These are phyloP conservation scores for Vespertilio murinus DNA, from an alignment of 2,797 vertebrate genomes.

Conservation along the genomic window DNA sequence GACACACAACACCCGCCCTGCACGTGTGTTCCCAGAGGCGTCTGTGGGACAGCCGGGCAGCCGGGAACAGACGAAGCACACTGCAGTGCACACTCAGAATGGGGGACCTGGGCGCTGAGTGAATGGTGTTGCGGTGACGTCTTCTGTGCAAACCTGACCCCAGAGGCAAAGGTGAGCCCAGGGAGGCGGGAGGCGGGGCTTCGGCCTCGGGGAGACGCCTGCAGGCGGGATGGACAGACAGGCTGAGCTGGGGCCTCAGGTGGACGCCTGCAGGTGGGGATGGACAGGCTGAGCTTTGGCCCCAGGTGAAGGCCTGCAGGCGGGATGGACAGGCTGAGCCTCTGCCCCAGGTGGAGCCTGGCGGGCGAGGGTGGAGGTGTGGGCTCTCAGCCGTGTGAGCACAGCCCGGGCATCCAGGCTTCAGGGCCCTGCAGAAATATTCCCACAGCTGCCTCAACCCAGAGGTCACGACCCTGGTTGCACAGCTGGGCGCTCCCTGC, in stretches of 20 bases:
- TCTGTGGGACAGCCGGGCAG: accelerated
- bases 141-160: accelerated
- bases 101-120: accelerated
- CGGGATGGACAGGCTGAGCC: not conserved
- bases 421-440: not conserved
- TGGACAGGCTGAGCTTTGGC: too few relatives aligned
- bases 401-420: not conserved
- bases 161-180: accelerated
- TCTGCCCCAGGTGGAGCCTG: not conserved
- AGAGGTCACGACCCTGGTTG: not conserved
- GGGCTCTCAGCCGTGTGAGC: not conserved
- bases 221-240: too few relatives aligned
- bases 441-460: not conserved
- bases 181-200: not conserved
- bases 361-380: not conserved
- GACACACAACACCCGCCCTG: not conserved
- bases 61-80: accelerated
- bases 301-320: too few relatives aligned
- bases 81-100: accelerated
- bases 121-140: accelerated
- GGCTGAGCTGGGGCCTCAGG: too few relatives aligned
- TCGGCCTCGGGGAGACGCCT: too few relatives aligned
- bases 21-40: accelerated
- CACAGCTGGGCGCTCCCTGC: not conserved
- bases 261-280: too few relatives aligned